Base-by-base conservation (phyloP, 1,140 invertebrate genomes). In the Eriosoma lanigerum region DNA sequence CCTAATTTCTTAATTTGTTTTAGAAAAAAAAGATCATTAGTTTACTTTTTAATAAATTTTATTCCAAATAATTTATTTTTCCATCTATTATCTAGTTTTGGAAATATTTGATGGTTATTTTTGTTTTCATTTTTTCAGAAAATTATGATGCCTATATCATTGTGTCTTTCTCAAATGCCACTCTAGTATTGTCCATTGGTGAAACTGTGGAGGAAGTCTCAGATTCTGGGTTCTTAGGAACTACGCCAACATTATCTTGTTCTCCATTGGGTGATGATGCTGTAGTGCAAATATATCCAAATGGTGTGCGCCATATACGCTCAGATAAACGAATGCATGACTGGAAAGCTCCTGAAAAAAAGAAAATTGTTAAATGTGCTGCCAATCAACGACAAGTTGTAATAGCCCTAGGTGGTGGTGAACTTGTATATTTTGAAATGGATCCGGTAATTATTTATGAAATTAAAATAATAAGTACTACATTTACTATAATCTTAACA, bases 171-270 rank as follows among this genome's bases (percentile, higher is more conserved):
- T 94, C 98, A 54, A 99, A 99, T 88, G 98, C 98, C 81, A 99
- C 98, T 38, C 90, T 99, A 82, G 98, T 99, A 81, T 89, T 99
- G 82, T 98, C 96, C 82, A 99, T 99, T 86, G 98, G 98, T 82
- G 98, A 99, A 87, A 99, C 97, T 82, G 98, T 99, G 48, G 98
- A 99, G 87, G 98, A 99, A 93, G 98, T 99, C 1, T 98, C 97
- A 9, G 98, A 99, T 88, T 99, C 97, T 72, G 98, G 98, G 48
- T 99, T 99, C 86, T 88, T 99, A 72, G 98, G 98, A 81, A 99
- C 98, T 1, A 99, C 97, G 0, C 97, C 97, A 1, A 99, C 98
- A 0, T 87, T 99, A 1, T 95, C 94, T 73, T 99, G 98, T 88
- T 96, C 96, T 46, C 94, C 98, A 26, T 90, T 99, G 44, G 98